phyloP scores from a whole-genome alignment of 2,797 vertebrate species.

The Calcarius lapponicus region DNA sequence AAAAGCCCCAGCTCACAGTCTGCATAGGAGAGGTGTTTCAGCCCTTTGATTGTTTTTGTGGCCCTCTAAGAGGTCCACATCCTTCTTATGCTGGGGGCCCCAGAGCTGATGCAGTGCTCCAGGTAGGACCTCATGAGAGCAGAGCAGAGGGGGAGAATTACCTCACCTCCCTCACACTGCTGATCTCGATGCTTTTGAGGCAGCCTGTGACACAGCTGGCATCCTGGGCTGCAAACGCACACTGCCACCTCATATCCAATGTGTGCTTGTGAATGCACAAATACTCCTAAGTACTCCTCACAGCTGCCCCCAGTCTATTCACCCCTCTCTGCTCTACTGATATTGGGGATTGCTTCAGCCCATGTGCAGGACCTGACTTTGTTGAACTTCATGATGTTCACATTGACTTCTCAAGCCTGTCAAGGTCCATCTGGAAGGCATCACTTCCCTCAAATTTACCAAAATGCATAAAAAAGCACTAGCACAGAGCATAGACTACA shows the following conservation, averaged over 20 bases:
- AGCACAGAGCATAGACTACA: background rate
- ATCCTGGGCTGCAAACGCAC: background rate
- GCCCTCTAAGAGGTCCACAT: background rate
- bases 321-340: background rate
- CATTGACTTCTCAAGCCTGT: background rate
- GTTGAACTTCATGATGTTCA: background rate
- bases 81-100: background rate
- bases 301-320: background rate
- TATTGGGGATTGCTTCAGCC: background rate
- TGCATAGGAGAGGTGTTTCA: background rate
- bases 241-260: background rate
- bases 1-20: background rate
- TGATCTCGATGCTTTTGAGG: background rate
- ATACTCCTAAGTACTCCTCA: background rate
- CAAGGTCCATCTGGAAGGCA: background rate
- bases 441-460: background rate
- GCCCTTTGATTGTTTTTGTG: background rate
- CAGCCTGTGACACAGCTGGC: background rate
- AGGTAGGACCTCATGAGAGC: background rate
- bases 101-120: background rate
- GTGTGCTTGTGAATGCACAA: background rate
- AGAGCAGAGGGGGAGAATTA: background rate
- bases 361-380: background rate
- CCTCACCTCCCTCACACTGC: background rate
- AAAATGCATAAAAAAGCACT: background rate